Evolutionary conservation across 2,113 vertebrate species (phyloP), one percentile per base, ranked within the genome.

Genomic region (Artemisiospiza belli): DNA sequence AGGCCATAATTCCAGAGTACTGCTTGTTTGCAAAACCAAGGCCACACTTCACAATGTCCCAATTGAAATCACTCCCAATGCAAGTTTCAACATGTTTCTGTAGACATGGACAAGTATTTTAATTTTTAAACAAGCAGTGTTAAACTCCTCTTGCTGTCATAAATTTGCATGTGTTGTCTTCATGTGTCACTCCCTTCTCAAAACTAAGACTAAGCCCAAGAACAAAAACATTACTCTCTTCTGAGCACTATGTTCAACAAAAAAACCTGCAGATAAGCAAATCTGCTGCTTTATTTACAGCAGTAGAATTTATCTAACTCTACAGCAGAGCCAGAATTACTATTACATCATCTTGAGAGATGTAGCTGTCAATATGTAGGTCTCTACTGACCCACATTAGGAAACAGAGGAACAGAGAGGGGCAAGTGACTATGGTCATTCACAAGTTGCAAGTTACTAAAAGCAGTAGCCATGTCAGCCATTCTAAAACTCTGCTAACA

Each of bases 21-120:
- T 64, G 92, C 28, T 72, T 43, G 46, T 51, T 72, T 94, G 46
- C 69, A 93, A 95, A 97, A 95, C 52, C 73, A 66, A 85, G 84
- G 67, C 47, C 33, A 25, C 20, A 13, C 30, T 77, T 67, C 52
- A 58, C 37, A 72, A 47, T n/a, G 51, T 67, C 72, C 58, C 41
- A 61, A 70, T 0, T 18, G 31, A 63, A 77, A 72, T 44, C 16
- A 25, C 19, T 87, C 78, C 17, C 37, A 91, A 11, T 11, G 64
- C 83, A 92, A 90, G 35, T 68, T 35, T 4, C 51, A 73, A 20
- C 8, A 11, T 13, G 25, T 62, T 62, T 62, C 15, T 55, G 43
- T n/a, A 64, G 33, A 49, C 0, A 3, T 0, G 13, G 25, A 59
- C 44, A 72, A 21, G 31, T 33, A 17, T 77, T n/a, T 35, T 58